Base-by-base conservation (phyloP, 1,140 invertebrate species). In the Vanessa tameamea region DNA sequence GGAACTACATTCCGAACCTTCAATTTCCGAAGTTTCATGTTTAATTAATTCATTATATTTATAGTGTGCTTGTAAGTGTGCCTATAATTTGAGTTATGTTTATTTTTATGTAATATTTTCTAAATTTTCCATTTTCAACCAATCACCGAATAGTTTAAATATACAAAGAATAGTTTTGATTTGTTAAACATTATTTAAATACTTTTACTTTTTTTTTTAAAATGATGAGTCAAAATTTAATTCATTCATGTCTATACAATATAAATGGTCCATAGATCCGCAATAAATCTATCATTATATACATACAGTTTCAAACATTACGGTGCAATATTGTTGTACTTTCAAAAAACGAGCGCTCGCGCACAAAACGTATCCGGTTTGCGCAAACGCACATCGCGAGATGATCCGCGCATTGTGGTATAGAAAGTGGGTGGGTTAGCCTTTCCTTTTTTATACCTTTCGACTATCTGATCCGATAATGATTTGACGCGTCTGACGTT, bases 331-430 rank as follows among this genome's bases (percentile, higher is more conserved):
- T 64, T 69, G 65, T 69, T 16, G 61, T 72, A 73, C 73, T 75
- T 75, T 75, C 73, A 70, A 75, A 67, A 64, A 61, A 53, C 51
- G 48, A 51, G 51, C 53, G 66, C 31, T 23, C 50, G 51, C 51
- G 51, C 55, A 73, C 71, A 61, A 63, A 77, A 77, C 71, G 77
- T 78, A 82, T 85, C 83, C 83, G 83, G 83, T 72, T 85, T 85
- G 82, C 82, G 82, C 82, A 85, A 83, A 78, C 72, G 77, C 67
- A 74, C 76, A 75, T 76, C 74, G 71, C 71, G 69, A 76, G 76
- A 76, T 78, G 69, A 80, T 78, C 72, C 69, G 75, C 66, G 20
- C 78, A 75, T 77, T 77, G 64, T 76, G 53, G 55, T 69, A 70
- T 78, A 80, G 78, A 80, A 80, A 80, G 78, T 74, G 78, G 53